These are phyloP conservation scores for Chromis chromis DNA, from an alignment of 2,797 vertebrate species.

Conservation along the genomic window DNA sequence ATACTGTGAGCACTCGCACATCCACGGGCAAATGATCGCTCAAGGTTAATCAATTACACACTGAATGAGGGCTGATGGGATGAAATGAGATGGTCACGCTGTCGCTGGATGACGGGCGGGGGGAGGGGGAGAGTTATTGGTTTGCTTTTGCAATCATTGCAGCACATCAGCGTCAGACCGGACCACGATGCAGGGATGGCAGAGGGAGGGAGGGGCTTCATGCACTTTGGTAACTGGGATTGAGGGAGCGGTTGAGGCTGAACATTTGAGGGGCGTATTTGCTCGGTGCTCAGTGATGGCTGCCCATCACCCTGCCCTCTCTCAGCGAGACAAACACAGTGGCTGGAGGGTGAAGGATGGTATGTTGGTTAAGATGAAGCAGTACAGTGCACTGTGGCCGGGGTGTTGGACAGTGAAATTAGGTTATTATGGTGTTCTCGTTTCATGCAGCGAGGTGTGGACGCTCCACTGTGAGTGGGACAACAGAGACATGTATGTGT, in stretches of 20 bases:
- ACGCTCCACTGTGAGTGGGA: conserved; percentile 40
- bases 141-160: conserved; percentile 85
- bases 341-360: conserved; percentile 78
- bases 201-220: conserved; percentile 62
- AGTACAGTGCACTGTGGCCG: conserved; percentile 34
- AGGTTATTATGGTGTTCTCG: conserved; percentile 55
- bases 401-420: conserved; percentile 32
- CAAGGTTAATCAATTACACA: conserved; percentile 69
- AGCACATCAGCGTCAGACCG: conserved; percentile 78
- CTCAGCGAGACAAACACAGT: conserved; percentile 78
- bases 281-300: conserved; percentile 59
- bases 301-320: conserved; percentile 61
- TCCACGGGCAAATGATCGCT: conserved; percentile 58
- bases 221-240: conserved; percentile 73
- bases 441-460: conserved; percentile 67
- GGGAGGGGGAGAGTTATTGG: conserved; percentile 57
- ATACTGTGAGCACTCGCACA: conserved; percentile 41
- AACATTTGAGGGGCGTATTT: conserved; percentile 59
- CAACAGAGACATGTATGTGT: conserved; percentile 24
- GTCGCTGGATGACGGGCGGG: conserved; percentile 41
- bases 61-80: conserved; percentile 63
- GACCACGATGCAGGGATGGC: conserved; percentile 72
- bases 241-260: conserved; percentile 45
- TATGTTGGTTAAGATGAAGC: conserved; percentile 73
- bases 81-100: conserved; percentile 69